Base-by-base conservation (phyloP, 2,888 invertebrate species). In the Dascillus cervinus region DNA sequence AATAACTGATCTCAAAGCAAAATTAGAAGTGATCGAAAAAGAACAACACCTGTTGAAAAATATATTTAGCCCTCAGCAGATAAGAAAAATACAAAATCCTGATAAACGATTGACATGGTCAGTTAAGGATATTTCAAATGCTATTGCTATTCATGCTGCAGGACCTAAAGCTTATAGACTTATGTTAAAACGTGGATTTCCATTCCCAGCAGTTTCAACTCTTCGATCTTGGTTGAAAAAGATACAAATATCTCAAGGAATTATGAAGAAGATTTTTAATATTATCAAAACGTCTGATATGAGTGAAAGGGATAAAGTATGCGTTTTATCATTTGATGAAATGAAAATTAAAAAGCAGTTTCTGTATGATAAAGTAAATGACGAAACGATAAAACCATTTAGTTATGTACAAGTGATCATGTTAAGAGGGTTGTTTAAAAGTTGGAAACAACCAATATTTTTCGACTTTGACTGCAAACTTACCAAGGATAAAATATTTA, bases 251-350 rank as follows among this genome's bases (percentile, higher is more conserved):
- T 10, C 12, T 11, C 34, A 37, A 10, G 40, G 40, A 4, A 39
- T 39, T 22, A 12, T 39, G 10, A 39, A 31, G 14, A 17, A 13
- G 20, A 30, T 38, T 2, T 29, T 38, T 11, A 34, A 43, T 11
- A 29, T 39, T n/a, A 21, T 40, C 11, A 32, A 39, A 28, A 3
- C 11, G 11, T 9, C 12, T 19, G 33, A 41, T 9, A 11, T 39
- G 25, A 32, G 13, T 13, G 12, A 19, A 6, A 25, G 26, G n/a
- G n/a, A n/a, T n/a, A 32, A 33, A 26, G 30, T 39, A 1, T 48
- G 44, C 39, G 31, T 41, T 8, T 13, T 49, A 24, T 46, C 39
- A 8, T 49, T 49, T 33, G 48, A 50, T 34, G 48, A 52, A 32
- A 47, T 50, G 28, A 48, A 47, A 39, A 26, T 49, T 10, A 15